These are phyloP conservation scores for Cebus imitator DNA, from an alignment of 2,113 vertebrate genomes.

Conservation along the genomic window DNA sequence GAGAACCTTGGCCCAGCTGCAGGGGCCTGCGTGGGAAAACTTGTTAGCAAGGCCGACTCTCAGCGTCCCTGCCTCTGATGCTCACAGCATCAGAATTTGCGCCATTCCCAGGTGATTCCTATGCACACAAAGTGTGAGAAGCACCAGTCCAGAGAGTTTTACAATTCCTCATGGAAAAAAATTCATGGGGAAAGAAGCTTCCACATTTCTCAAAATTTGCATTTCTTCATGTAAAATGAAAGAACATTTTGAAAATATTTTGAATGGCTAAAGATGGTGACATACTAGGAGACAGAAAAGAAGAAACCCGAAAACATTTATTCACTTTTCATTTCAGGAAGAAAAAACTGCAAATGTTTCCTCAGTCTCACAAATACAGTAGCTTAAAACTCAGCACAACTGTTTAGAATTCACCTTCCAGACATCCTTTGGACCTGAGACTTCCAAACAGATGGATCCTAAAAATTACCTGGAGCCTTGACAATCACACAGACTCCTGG, in stretches of 20 bases:
- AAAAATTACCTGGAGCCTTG: not conserved
- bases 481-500: fast-evolving
- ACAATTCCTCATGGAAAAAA: not conserved
- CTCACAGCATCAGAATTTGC: not conserved
- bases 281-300: not conserved
- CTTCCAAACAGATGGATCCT: not conserved
- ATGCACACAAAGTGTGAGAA: not conserved
- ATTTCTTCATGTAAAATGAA: not conserved
- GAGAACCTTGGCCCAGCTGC: not conserved
- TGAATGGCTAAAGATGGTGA: too few relatives aligned
- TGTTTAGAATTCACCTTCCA: not conserved
- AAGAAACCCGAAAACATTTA: too few relatives aligned
- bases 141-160: not conserved
- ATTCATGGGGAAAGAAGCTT: not conserved
- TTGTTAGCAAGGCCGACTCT: fast-evolving
- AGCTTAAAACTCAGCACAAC: not conserved
- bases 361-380: not conserved
- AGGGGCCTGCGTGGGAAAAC: fast-evolving
- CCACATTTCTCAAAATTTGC: not conserved
- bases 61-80: too few relatives aligned
- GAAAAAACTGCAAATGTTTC: not conserved
- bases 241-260: not conserved
- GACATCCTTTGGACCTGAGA: not conserved
- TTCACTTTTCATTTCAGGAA: not conserved
- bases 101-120: not conserved